These are phyloP conservation scores for Emys orbicularis DNA, from an alignment of 2,797 vertebrate species.

Conservation along the genomic window DNA sequence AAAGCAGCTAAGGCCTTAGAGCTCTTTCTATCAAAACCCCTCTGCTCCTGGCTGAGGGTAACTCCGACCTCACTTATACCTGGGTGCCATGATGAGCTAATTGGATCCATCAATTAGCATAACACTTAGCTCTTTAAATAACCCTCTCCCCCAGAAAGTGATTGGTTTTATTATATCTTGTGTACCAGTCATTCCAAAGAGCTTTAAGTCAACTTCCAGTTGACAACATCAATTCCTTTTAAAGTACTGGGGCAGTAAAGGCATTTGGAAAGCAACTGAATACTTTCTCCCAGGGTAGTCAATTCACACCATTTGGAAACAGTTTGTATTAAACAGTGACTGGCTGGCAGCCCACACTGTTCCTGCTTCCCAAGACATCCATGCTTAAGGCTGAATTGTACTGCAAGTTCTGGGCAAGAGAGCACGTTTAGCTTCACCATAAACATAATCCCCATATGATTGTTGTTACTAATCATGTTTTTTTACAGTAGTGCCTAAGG, in stretches of 20 bases:
- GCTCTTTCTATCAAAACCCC: constrained; percentile 23
- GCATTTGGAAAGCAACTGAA: constrained; percentile 36
- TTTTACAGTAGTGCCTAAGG: background rate
- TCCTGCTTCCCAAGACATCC: background rate
- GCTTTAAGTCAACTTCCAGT: background rate
- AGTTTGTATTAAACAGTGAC: background rate
- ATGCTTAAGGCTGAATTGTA: background rate
- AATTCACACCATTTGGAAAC: constrained; percentile 25
- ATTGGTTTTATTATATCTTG: background rate
- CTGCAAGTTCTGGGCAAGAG: background rate
- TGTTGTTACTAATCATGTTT: background rate
- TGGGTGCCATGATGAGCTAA: constrained; percentile 17
- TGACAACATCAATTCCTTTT: constrained; percentile 3
- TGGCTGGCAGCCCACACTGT: rapidly evolving
- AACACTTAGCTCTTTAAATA: constrained; percentile 34
- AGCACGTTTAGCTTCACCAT: background rate
- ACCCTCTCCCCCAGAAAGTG: constrained; percentile 18
- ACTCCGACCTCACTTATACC: constrained; percentile 23
- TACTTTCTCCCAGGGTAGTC: constrained; percentile 13
- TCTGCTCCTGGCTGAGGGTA: constrained; percentile 17
- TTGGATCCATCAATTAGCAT: constrained; percentile 26
- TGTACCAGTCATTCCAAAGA: background rate
- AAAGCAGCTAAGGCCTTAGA: constrained; percentile 35
- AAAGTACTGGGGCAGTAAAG: background rate
- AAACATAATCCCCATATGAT: background rate